phyloP scores from a whole-genome alignment of 37 sponge, comb jelly and placozoan species.

The Agelas oroides region DNA sequence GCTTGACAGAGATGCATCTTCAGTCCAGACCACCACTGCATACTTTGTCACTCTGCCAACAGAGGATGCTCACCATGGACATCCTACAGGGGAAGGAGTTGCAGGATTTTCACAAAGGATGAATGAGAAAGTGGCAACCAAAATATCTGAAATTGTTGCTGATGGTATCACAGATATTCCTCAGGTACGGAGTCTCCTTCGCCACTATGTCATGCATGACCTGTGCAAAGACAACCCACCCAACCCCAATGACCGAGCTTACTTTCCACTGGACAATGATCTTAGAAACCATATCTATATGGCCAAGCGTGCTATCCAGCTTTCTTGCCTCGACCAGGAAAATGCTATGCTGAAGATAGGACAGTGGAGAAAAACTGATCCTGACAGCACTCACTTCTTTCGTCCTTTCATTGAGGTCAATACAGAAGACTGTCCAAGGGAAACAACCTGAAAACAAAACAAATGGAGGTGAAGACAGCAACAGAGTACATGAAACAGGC shows the following conservation, averaged over 20 bases:
- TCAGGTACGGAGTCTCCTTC: background rate
- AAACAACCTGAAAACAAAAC: background rate
- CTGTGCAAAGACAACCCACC: background rate
- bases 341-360: slow-evolving; percentile 23
- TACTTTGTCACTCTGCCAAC: slow-evolving; percentile 23
- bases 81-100: slow-evolving; percentile 5
- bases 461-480: background rate
- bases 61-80: slow-evolving; percentile 40
- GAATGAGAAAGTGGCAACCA: slow-evolving; percentile 6
- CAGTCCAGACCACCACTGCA: background rate
- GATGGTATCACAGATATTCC: background rate
- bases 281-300: slow-evolving; percentile 25
- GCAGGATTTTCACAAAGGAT: slow-evolving; percentile 42
- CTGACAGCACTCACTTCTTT: slow-evolving; percentile 14
- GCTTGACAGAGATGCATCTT: background rate
- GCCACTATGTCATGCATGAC: background rate
- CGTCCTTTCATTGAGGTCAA: background rate
- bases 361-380: slow-evolving; percentile 19
- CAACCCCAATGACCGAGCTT: slow-evolving; percentile 24
- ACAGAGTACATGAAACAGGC: background rate
- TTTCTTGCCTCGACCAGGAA: slow-evolving; percentile 22
- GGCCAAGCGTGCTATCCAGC: slow-evolving; percentile 1
- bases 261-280: slow-evolving; percentile 30
- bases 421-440: too few relatives aligned
- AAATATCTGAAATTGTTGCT: slow-evolving; percentile 14